A percentile compares a stretch with the other conserved stretches of the same genome.
Evolutionary conservation across 2,113 vertebrate genomes (phyloP).

Genomic region (Prochilodus magdalenae): DNA sequence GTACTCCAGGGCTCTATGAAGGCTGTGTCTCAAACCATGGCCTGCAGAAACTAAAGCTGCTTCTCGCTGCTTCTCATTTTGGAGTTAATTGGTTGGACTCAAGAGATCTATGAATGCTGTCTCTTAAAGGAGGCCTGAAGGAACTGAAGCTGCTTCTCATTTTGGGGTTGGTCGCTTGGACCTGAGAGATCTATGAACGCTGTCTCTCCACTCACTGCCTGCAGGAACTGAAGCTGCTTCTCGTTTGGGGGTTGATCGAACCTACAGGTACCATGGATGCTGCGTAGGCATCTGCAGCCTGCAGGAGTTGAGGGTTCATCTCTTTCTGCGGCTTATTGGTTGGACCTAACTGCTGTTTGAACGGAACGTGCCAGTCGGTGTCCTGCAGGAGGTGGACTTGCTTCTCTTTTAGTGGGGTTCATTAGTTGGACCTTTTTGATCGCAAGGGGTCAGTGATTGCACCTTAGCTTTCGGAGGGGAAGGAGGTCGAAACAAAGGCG

Average conservation of each 20-base stretch:
- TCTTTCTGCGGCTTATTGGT: neutral
- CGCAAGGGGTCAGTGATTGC: conserved; percentile 28
- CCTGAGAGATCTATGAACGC: neutral
- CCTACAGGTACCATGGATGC: neutral
- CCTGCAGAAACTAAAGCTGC: too few species aligned
- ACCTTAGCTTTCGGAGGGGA: conserved; percentile 50
- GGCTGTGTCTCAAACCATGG: neutral
- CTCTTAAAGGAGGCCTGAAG: too few species aligned
- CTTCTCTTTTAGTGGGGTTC: neutral
- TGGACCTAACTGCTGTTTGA: too few species aligned
- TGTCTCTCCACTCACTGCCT: neutral
- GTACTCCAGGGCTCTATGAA: neutral
- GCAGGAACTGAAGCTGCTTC: too few species aligned
- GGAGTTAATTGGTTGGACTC: neutral
- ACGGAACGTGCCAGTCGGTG: too few species aligned
- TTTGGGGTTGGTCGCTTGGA: neutral
- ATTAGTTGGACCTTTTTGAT: conserved; percentile 3
- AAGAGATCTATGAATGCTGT: neutral
- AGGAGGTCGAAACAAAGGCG: conserved; percentile 68
- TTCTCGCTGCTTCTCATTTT: too few species aligned
- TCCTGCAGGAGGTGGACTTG: too few species aligned
- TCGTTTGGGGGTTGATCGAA: neutral
- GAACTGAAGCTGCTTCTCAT: neutral
- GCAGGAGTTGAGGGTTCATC: neutral
- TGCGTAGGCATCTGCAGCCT: too few species aligned